These are phyloP conservation scores for Empidonax alnorum DNA, from an alignment of 2,113 vertebrate genomes.

Conservation along the genomic window DNA sequence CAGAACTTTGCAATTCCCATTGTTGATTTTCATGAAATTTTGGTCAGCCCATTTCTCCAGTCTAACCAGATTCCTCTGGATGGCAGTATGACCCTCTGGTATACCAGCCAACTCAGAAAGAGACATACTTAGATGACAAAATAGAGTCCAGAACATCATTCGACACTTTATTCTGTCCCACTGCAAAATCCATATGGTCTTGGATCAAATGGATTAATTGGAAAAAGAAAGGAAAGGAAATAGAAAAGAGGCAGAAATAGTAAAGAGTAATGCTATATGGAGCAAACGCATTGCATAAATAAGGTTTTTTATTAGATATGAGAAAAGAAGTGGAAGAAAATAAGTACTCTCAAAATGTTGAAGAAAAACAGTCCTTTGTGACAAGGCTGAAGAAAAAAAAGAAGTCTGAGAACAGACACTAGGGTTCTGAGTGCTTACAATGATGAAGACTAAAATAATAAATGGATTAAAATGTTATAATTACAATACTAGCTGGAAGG, in stretches of 20 bases:
- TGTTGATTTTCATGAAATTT: background rate
- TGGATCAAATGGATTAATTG: background rate
- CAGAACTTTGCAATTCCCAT: background rate
- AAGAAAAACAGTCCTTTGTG: background rate
- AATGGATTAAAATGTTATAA: conserved; percentile 11
- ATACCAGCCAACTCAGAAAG: background rate
- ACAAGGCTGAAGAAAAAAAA: background rate
- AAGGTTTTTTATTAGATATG: background rate
- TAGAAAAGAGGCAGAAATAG: background rate
- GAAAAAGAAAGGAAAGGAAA: background rate
- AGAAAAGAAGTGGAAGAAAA: background rate
- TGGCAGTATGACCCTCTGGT: background rate
- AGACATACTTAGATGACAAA: background rate
- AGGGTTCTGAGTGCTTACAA: background rate
- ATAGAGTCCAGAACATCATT: background rate
- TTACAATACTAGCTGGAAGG: background rate
- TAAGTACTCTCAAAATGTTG: background rate
- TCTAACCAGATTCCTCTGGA: background rate
- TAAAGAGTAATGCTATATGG: background rate
- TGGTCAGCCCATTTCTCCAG: background rate
- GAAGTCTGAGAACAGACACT: background rate
- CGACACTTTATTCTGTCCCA: background rate
- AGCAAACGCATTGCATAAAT: background rate
- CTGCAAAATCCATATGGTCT: background rate
- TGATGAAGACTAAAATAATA: conserved; percentile 1